phyloP scores from a whole-genome alignment of 2,797 vertebrate genomes.

The Miichthys miiuy region DNA sequence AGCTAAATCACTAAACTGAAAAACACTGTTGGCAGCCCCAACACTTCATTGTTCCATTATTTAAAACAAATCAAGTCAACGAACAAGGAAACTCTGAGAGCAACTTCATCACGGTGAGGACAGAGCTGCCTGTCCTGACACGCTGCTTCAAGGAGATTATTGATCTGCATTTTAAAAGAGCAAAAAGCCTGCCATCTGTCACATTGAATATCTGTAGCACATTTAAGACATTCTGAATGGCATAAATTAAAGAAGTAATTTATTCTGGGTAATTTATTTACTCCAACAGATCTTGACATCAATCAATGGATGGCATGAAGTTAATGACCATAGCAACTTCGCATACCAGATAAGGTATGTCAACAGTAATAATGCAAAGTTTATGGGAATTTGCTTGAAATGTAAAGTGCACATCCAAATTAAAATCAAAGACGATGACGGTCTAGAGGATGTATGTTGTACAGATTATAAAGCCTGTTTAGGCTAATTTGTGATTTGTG shows the following conservation, averaged over 20 bases:
- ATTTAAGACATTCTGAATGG: slow-evolving; percentile 2
- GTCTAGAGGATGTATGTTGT: background rate
- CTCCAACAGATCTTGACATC: slow-evolving; percentile 18
- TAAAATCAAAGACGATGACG: background rate
- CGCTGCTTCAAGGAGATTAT: slow-evolving; percentile 33
- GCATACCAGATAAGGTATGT: slow-evolving; percentile 24
- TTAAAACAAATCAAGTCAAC: slow-evolving; percentile 17
- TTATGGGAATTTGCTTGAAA: background rate
- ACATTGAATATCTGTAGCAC: background rate
- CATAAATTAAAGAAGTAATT: background rate
- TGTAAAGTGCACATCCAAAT: background rate
- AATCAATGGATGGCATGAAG: background rate
- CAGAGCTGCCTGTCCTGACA: background rate
- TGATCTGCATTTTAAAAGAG: slow-evolving; percentile 40
- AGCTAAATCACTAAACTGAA: slow-evolving; percentile 17
- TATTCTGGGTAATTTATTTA: slow-evolving; percentile 31
- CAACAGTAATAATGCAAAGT: slow-evolving; percentile 13
- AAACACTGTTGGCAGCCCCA: slow-evolving; percentile 11
- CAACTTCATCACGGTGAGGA: background rate
- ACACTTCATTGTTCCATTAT: background rate
- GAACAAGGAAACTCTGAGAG: background rate
- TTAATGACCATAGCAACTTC: slow-evolving; percentile 19
- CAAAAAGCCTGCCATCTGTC: slow-evolving; percentile 11
- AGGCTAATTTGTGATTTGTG: background rate
- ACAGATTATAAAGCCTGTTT: background rate